Base-by-base conservation (phyloP, 2,888 invertebrate species). In the Yponomeuta malinellus region DNA sequence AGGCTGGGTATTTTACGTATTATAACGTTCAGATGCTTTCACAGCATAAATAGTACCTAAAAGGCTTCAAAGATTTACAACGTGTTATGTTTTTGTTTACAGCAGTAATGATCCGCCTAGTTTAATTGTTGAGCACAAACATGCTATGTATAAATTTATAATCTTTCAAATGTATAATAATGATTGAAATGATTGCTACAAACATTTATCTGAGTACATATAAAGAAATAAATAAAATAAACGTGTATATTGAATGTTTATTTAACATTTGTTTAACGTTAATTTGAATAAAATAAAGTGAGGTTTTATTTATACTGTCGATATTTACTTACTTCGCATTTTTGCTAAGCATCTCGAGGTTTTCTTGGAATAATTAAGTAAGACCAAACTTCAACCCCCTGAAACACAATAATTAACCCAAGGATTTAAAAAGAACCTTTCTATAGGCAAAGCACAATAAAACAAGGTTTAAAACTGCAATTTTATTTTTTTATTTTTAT, bases 1-100 rank as follows among this genome's bases (percentile, higher is more conserved):
- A 79, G 80, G 80, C 79, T 80, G 80, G 80, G 78, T 70, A 75
- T 72, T 43, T 43, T 43, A 43, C 74, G 71, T 73, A 73, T 65
- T 64, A 71, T 72, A 72, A 64, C 52, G 72, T 73, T 74, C 73
- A 73, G 76, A 76, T 78, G 76, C 75, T 77, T 74, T 71, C 75
- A 72, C 71, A 70, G 2, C 31, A 2, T 65, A 65, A 33, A 43
- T 43, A 43, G 8, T 43, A 43, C 43, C 5, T 43, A 43, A 43
- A 1, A 5, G 8, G 6, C 9, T 43, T 43, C 43, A 43, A 43
- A 8, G 43, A 8, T 43, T 43, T 43, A 43, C 6, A 43, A 8
- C 6, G 8, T 43, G 8, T 43, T 43, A 43, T 1, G 1, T 43
- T 8, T 43, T 43, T 43, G 5, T 43, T 8, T 6, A 43, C 43